Base-by-base conservation (phyloP, 2,797 vertebrate genomes). In the Zenarchopterus dispar region DNA sequence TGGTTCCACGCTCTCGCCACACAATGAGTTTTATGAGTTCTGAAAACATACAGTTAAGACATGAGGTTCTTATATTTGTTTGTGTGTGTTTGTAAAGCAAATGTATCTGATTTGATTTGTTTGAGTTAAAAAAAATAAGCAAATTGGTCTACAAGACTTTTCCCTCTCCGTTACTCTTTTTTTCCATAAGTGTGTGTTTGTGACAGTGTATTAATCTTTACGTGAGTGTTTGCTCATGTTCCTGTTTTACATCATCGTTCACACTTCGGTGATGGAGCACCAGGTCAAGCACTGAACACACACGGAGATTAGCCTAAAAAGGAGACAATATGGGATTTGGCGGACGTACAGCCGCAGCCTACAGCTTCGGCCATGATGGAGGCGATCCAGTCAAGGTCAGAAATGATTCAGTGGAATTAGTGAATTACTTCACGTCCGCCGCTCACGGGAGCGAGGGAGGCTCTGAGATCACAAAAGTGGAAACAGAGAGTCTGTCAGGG, bases 191-290 rank as follows among this genome's bases (percentile, higher is more conserved):
- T 3, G 23, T 26, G 18, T 51, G 67, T 23, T 17, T 64, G 42
- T n/a, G 44, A 24, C 45, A 42, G 53, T 24, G 41, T 39, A 57
- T 58, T 62, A 42, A 56, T 67, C 62, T 8, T 65, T 57, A 53
- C 43, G 52, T 63, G 53, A 66, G 62, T 43, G 58, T 64, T 73
- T 26, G 23, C 68, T 68, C 57, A 2, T 10, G 15, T 47, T 2
- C 73, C 86, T 89, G 87, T 57, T 88, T 85, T 67, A 81, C 73
- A 84, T 88, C 88, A 82, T 47, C 53, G 73, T 80, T 89, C 82
- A 73, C 84, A 88, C 84, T 73, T 83, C 68, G 55, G 16, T 16
- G 69, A 54, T 1, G 43, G 75, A 75, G 77, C 68, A 26, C 46
- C 63, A 6, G 80, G 85, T 83, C 82, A 74, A 70, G 62, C 36